Evolutionary conservation across 1,140 invertebrate species (phyloP), one percentile per base, ranked within the genome.

Genomic region (Glossosoma conforme): DNA sequence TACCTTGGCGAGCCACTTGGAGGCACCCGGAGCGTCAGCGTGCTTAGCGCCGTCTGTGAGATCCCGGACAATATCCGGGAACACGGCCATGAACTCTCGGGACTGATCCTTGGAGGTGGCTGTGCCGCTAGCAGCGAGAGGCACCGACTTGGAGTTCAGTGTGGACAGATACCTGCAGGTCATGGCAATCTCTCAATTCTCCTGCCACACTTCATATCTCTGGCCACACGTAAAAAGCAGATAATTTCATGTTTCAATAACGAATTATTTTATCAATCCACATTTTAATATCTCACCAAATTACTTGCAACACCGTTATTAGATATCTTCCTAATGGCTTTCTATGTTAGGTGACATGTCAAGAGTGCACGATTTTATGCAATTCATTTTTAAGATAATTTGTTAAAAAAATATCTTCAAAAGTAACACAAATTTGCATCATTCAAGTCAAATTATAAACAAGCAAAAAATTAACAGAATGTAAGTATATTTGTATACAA

Each of bases 21-120:
- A 82, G 33, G 84, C 82, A 65, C 89, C 85, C 13, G 82, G 81
- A 66, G 87, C 79, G 61, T 89, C 87, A 18, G 78, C 76, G 62
- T 83, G 74, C 58, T 82, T 79, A 54, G 79, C 80, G 56, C 78
- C 78, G 60, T 87, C 85, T 2, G 86, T 88, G 41, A 93, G 70
- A 66, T 91, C 88, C 60, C 87, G 69, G 30, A 93, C 84, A 60
- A 93, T 71, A 69, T 92, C 87, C 50, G 89, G 88, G 76, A 91
- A 92, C 35, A 89, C 67, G 32, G 86, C 83, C 85, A 91, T 87
- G 73, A 93, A 86, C 67, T 91, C 87, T 49, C 87, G 75, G 63
- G 81, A 84, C 67, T 91, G 87, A 69, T 91, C 87, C 69, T 88
- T 88, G 44, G 74, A 82, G 44, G 74, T 69, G 14, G 79, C 76